phyloP scores from a whole-genome alignment of 2,113 vertebrate species.

The Spilogale gracilis region DNA sequence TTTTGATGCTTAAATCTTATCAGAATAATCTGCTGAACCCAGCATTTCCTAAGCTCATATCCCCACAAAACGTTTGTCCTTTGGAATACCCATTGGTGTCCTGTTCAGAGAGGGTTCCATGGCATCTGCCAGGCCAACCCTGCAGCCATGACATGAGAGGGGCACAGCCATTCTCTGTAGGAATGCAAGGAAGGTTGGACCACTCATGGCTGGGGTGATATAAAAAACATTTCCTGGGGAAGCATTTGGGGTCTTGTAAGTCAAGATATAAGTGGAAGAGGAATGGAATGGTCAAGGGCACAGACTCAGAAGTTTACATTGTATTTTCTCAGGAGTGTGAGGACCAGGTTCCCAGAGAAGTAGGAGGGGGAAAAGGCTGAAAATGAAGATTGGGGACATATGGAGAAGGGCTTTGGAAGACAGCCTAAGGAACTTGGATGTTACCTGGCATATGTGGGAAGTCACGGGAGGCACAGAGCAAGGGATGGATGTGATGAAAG shows the following conservation, averaged over 20 bases:
- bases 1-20: background rate
- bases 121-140: background rate
- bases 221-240: background rate
- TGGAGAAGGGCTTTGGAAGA: background rate
- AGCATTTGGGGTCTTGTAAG: background rate
- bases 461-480: background rate
- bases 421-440: background rate
- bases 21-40: background rate
- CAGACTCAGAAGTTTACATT: background rate
- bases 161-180: background rate
- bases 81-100: background rate
- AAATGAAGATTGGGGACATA: background rate
- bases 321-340: background rate
- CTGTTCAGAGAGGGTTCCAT: background rate
- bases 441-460: background rate
- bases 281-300: background rate
- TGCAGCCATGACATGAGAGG: background rate
- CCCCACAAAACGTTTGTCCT: background rate
- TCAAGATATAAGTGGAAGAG: background rate
- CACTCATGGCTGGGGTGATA: too few species aligned
- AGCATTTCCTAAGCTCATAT: background rate
- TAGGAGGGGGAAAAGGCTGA: background rate
- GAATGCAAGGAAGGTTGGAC: background rate
- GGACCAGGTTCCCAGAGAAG: background rate
- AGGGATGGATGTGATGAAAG: background rate